Conservation (phyloP, 2,888 invertebrate genomes). For the Allygus modestus region DNA sequence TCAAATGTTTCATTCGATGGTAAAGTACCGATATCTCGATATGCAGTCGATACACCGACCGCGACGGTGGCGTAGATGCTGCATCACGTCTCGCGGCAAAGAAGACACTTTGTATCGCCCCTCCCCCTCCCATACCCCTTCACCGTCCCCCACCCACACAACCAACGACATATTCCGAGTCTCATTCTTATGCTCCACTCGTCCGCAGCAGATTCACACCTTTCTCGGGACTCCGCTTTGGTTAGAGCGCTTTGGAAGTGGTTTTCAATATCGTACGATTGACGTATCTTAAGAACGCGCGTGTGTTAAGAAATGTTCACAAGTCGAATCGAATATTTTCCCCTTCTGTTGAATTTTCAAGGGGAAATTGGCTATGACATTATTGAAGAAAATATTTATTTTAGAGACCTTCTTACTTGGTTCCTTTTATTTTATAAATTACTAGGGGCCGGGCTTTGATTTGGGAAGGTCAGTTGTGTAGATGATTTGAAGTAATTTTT, state of each 20-base stretch:
- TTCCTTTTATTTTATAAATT: too few relatives aligned
- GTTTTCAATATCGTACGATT: not conserved
- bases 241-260: not conserved
- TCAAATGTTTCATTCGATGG: too few relatives aligned
- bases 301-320: not conserved
- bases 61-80: too few relatives aligned
- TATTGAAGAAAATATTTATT: not conserved
- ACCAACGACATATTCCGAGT: not conserved
- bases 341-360: too few relatives aligned
- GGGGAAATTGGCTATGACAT: not conserved
- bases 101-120: too few relatives aligned
- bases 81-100: too few relatives aligned
- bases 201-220: not conserved
- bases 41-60: too few relatives aligned
- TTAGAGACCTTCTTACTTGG: too few relatives aligned
- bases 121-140: not conserved
- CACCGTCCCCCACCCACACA: not conserved
- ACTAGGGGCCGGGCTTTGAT: too few relatives aligned
- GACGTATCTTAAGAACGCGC: not conserved
- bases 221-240: not conserved
- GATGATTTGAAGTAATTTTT: too few relatives aligned
- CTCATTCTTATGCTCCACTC: conserved; percentile 1
- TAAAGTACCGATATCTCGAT: too few relatives aligned
- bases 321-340: not conserved
- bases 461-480: too few relatives aligned